Base-by-base conservation (phyloP, 1,140 invertebrate species). In the Brachionus plicatilis region DNA sequence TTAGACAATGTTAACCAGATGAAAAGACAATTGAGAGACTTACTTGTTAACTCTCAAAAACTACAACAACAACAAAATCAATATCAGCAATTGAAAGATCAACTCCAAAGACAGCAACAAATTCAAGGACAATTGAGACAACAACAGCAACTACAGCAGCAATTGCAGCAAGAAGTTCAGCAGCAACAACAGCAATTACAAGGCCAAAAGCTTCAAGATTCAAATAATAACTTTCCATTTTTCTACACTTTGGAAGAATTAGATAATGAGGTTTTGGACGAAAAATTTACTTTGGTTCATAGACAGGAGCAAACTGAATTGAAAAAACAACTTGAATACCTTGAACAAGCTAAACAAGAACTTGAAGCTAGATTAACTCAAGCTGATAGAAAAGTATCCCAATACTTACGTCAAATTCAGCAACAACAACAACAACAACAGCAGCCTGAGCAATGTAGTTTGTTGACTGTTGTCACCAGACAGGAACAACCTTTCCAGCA, bases 341-440 rank as follows among this genome's bases (percentile, higher is more conserved):
- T 75, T 17, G 41, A 43, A 45, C 8, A 43, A 75, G 70, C 41
- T n/a, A 75, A 45, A 43, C 33, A 75, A 45, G 70, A 75, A 7
- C 41, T 75, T 24, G 70, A 75, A 43, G 45, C 41, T 37, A 75
- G 41, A 75, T 47, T 75, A 24, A n/a, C 8, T 12, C 70, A 75
- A 45, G 17, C 37, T 45, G 70, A 75, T n/a, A 17, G 11, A 75
- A 75, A 24, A 45, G 70, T 75, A 8, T 24, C 33, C 33, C 33
- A 75, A 75, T 43, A 43, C 20, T 43, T 75, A 43, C 9, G 33
- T 43, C 70, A 75, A 75, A 47, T 75, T 75, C 70, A 75, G 29
- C 70, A 75, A 24, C 72, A 76, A 70, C 70, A 75, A 24, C 72
- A 76, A 70, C 70, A 75, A 24, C 72, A 76, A 76, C 43, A 50